Base-by-base conservation (phyloP, 1,140 invertebrate species). In the Aplysia californica region DNA sequence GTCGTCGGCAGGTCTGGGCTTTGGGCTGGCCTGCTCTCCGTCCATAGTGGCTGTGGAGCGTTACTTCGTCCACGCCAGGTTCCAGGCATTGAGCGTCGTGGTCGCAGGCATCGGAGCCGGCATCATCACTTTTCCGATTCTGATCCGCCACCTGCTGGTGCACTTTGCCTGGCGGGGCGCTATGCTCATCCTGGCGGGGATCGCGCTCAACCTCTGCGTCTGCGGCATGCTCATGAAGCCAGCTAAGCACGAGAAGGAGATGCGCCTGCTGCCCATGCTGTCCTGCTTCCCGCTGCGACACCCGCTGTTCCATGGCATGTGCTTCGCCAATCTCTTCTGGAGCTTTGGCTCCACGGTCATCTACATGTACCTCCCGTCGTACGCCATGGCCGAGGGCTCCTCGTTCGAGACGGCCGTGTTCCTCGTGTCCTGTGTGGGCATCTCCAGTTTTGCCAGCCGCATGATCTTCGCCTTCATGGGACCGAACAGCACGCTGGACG, bases 131-230 rank as follows among this genome's bases (percentile, higher is more conserved):
- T 88, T 88, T 69, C 87, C 87, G 6, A 76, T 86, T 31, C 64
- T 84, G 4, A 86, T 88, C 36, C 77, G 81, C 29, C 75, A 81
- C 56, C 77, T 88, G 10, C 73, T 88, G 35, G 81, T 86, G 20
- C 72, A 80, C n/a, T 83, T 84, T 65, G 94, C 94, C 0, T 98
- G 96, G 96, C 90, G 95, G 59, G 95, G 95, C n/a, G 94, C 95
- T 1, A 94, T 95, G 0, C 87, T 96, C 1, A 94, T 97, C 59
- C 87, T 97, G 4, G 93, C 95, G 0, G 96, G 96, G 10, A 88
- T 96, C 6, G 96, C 97, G 83, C 90, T 97, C 2, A 96, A 97
- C 87, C 93, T 97, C 82, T 93, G 94, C 33, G 94, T 96, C 0
- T 98, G 95, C 87, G 96, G 96, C 0, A 92, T 94, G n/a, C 15